Evolutionary conservation across 2,888 invertebrate genomes (phyloP).

Genomic region (Ochlodes sylvanus): DNA sequence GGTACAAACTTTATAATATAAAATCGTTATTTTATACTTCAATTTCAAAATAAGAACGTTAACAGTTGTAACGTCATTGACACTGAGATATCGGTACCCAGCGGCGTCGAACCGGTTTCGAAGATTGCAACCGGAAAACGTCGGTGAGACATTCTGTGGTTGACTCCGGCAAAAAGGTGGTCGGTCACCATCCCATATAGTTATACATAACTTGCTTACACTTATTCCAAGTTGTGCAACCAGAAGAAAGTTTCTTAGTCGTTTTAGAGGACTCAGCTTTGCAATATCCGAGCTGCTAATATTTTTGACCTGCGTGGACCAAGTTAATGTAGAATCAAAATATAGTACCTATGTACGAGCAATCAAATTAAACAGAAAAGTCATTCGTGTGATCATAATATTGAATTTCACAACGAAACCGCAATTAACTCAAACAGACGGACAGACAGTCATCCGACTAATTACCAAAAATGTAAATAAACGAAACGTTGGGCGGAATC

Average conservation of each 20-base stretch:
- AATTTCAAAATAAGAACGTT: background rate
- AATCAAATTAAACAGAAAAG: background rate
- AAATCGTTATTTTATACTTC: background rate
- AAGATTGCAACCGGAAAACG: slow-evolving; percentile 24
- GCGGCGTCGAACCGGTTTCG: slow-evolving; percentile 4
- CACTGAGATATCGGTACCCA: slow-evolving; percentile 10
- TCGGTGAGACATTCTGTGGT: slow-evolving; percentile 12
- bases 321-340: no score
- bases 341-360: no score
- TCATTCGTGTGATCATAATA: slow-evolving; percentile 1
- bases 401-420: slow-evolving; percentile 12
- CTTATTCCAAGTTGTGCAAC: no score
- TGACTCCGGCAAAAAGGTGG: slow-evolving; percentile 16
- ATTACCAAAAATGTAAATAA: slow-evolving; percentile 32
- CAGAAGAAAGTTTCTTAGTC: no score
- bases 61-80: slow-evolving; percentile 14
- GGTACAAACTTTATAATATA: no score
- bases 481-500: slow-evolving; percentile 14
- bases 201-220: background rate
- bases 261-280: no score
- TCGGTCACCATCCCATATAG: background rate
- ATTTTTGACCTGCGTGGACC: no score
- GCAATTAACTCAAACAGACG: slow-evolving; percentile 11
- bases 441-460: slow-evolving; percentile 16
- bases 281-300: no score